These are phyloP conservation scores for Eclectus roratus DNA, from an alignment of 2,113 vertebrate species.

Conservation along the genomic window DNA sequence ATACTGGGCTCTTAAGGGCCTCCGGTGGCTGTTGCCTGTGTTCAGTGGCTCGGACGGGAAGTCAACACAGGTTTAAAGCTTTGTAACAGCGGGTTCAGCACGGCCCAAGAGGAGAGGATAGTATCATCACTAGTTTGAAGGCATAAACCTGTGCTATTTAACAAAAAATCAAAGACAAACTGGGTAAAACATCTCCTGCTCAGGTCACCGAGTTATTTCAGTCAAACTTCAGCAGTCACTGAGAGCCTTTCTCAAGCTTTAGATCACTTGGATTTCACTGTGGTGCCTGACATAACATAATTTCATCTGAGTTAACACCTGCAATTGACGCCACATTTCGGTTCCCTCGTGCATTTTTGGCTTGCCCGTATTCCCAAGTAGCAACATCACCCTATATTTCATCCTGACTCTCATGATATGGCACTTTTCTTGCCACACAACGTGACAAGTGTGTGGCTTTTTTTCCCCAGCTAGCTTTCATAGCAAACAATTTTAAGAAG, in stretches of 20 bases:
- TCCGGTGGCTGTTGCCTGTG: neutral
- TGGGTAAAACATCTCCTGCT: neutral
- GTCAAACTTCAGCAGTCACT: neutral
- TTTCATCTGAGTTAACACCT: neutral
- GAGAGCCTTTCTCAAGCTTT: neutral
- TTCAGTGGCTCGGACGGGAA: neutral
- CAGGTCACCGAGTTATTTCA: neutral
- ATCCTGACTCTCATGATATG: neutral
- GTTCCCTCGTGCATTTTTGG: neutral
- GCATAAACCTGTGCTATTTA: neutral
- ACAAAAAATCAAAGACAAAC: neutral
- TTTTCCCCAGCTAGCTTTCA: neutral
- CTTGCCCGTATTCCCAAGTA: neutral
- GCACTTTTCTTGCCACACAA: neutral
- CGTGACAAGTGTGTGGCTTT: neutral
- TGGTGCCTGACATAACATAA: neutral
- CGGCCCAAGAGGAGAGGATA: fast-evolving
- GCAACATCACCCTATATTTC: neutral
- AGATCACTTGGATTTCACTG: fast-evolving
- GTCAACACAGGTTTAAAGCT: neutral
- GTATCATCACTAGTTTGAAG: neutral
- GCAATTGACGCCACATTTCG: fast-evolving
- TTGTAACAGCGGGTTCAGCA: neutral
- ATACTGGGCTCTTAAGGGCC: neutral
- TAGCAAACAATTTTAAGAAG: neutral